Percentiles rank a stretch among this genome's conserved stretches.
Conservation (phyloP, 2,113 vertebrate species). For the Elanus axillaris region DNA sequence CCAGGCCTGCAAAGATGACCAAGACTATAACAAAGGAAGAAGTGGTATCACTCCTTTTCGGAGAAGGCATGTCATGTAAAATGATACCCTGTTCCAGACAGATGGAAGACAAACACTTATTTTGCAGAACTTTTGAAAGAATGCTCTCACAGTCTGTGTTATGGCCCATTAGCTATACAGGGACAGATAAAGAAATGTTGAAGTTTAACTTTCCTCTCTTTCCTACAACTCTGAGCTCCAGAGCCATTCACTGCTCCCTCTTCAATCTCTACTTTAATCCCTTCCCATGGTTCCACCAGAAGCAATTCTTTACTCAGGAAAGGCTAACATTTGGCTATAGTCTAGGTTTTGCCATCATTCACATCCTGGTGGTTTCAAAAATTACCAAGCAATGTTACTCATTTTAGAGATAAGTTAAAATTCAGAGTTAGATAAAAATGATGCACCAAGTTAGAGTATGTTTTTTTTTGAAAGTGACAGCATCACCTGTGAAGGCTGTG, state of each 20-base stretch:
- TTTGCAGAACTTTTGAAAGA: background rate
- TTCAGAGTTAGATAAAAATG: background rate
- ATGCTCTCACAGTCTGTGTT: background rate
- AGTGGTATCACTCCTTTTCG: background rate
- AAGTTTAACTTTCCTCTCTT: background rate
- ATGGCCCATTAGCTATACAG: background rate
- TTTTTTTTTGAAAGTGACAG: background rate
- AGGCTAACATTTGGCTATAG: background rate
- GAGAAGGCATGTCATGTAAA: background rate
- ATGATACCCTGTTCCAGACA: background rate
- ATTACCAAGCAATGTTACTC: background rate
- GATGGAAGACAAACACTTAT: background rate
- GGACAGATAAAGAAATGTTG: background rate
- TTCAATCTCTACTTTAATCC: background rate
- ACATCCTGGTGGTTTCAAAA: background rate
- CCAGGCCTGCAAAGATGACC: background rate
- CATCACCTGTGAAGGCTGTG: constrained; percentile 89
- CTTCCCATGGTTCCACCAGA: background rate
- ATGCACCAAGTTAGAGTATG: background rate
- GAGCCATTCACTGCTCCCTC: background rate
- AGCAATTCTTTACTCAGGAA: background rate
- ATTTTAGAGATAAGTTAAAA: background rate
- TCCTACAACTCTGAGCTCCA: background rate
- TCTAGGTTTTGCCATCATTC: background rate
- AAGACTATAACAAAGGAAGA: background rate